Evolutionary conservation across 2,113 vertebrate species (phyloP).

Genomic region (Benitochromis conjunctus): DNA sequence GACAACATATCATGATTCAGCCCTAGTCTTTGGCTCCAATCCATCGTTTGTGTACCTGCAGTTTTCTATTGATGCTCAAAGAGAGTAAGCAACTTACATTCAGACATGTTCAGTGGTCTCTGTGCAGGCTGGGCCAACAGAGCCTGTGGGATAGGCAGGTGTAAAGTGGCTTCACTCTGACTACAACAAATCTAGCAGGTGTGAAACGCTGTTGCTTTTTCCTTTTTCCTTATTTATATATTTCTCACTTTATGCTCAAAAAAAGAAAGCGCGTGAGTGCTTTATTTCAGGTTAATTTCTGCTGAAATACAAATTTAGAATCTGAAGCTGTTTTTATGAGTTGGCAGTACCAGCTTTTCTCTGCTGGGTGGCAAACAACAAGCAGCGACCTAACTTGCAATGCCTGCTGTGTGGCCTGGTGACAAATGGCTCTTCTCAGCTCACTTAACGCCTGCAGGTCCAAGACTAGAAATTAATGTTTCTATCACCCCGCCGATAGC

Average conservation of each 20-base stretch:
- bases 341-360: constrained; percentile 53
- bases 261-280: not conserved
- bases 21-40: not conserved
- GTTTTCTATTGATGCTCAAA: not conserved
- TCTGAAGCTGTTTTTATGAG: constrained; percentile 40
- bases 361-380: constrained; percentile 64
- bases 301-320: constrained; percentile 10
- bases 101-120: not conserved
- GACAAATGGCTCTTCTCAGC: constrained; percentile 69
- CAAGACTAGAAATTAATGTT: constrained; percentile 69
- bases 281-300: constrained; percentile 17
- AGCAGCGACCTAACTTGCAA: constrained; percentile 58
- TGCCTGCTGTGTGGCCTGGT: constrained; percentile 64
- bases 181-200: constrained; percentile 55
- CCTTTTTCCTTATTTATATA: not conserved
- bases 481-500: constrained; percentile 53
- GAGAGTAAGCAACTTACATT: not conserved
- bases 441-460: constrained; percentile 69
- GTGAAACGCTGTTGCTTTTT: constrained; percentile 13
- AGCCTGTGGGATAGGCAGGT: constrained; percentile 56
- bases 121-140: constrained; percentile 47
- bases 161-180: constrained; percentile 68
- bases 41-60: not conserved
- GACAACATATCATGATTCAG: not conserved
- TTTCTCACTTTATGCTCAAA: not conserved